phyloP scores from a whole-genome alignment of 2,113 vertebrate species.

The Ciconia maguari region DNA sequence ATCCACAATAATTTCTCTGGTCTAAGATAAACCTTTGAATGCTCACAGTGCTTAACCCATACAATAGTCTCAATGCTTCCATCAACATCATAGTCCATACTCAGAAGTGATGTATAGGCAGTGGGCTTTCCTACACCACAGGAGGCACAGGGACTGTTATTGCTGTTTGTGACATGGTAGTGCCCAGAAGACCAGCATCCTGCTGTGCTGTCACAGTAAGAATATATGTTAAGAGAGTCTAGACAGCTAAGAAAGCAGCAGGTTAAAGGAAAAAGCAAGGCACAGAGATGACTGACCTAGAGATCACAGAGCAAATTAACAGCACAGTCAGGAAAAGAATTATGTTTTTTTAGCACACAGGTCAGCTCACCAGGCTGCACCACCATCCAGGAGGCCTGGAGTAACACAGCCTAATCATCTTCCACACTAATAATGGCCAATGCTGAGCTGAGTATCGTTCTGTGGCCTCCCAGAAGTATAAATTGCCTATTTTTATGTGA shows the following conservation, averaged over 20 bases:
- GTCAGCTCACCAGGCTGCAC: not conserved
- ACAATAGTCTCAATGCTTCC: not conserved
- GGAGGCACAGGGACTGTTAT: not conserved
- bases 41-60: not conserved
- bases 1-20: not conserved
- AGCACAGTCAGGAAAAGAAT: not conserved
- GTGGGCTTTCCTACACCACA: fast-evolving
- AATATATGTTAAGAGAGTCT: not conserved
- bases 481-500: not conserved
- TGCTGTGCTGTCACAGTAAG: not conserved
- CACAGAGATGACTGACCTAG: not conserved
- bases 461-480: not conserved
- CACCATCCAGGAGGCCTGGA: not conserved
- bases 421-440: not conserved
- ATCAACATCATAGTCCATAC: not conserved
- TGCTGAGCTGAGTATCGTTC: not conserved
- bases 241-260: not conserved
- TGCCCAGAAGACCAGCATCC: not conserved
- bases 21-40: not conserved
- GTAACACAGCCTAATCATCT: not conserved
- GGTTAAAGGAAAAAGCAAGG: not conserved
- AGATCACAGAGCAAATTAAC: not conserved
- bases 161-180: not conserved
- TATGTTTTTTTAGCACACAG: not conserved
- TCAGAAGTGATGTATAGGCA: not conserved